Percentiles rank a stretch among this genome's conserved stretches.
Conservation (phyloP, 2,797 vertebrate genomes). For the Apogon talboti region DNA sequence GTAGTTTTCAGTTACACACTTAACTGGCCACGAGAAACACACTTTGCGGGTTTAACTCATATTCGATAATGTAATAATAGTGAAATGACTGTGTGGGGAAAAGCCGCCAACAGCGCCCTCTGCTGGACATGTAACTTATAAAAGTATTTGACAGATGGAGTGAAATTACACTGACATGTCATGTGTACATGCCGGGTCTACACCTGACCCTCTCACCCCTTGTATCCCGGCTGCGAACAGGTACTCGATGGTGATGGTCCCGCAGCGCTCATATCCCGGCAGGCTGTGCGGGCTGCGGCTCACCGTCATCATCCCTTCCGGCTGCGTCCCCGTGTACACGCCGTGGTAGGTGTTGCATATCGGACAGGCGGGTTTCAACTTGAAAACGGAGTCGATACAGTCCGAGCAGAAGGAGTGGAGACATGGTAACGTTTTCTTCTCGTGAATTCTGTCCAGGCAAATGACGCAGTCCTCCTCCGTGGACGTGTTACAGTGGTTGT, state of each 20-base stretch:
- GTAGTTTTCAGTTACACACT: no score
- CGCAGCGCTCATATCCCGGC: constrained; percentile 84
- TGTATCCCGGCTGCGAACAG: constrained; percentile 86
- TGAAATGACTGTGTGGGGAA: no score
- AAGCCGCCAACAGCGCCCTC: constrained; percentile 22
- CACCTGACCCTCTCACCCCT: constrained; percentile 80
- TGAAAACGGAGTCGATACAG: constrained; percentile 85
- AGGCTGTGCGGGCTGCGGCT: constrained; percentile 75
- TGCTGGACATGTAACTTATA: constrained; percentile 8
- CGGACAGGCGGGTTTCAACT: constrained; percentile 85
- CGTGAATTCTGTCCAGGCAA: constrained; percentile 80
- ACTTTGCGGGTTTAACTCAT: constrained; percentile 7
- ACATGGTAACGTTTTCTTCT: constrained; percentile 84
- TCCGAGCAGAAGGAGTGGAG: constrained; percentile 85
- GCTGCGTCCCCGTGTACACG: constrained; percentile 85
- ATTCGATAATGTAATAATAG: no score
- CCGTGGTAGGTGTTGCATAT: constrained; percentile 87
- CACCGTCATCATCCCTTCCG: constrained; percentile 86
- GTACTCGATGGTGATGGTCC: constrained; percentile 85
- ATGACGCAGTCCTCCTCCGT: constrained; percentile 66
- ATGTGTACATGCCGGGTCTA: background rate
- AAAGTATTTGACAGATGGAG: no score
- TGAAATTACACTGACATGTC: background rate
- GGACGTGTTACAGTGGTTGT: no score
- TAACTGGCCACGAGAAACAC: background rate